Conservation (phyloP, 2,113 vertebrate genomes). For the Xenopus borealis region DNA sequence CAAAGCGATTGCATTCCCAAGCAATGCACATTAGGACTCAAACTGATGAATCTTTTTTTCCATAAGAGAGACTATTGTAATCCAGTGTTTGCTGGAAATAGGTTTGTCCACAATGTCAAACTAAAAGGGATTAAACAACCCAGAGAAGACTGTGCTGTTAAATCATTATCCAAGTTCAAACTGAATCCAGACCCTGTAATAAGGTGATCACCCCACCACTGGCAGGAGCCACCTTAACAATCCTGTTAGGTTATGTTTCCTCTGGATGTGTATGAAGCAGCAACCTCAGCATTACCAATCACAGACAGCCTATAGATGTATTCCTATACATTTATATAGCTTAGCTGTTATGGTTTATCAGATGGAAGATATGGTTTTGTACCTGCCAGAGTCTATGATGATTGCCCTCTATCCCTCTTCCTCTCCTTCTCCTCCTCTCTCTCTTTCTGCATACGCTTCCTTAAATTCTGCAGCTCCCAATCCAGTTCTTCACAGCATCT, state of each 20-base stretch:
- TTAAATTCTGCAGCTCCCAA: conserved; percentile 30
- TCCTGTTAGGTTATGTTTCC: background rate
- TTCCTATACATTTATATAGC: background rate
- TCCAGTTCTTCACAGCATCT: conserved; percentile 19
- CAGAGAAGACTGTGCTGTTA: background rate
- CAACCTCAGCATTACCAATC: background rate
- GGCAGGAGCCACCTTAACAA: background rate
- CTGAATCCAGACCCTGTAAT: background rate
- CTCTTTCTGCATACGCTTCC: background rate
- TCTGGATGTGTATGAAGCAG: background rate
- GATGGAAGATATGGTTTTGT: background rate
- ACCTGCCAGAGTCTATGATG: background rate
- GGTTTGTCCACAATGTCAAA: background rate
- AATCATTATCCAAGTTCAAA: background rate
- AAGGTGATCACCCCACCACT: background rate
- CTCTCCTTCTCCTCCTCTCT: conserved; percentile 8
- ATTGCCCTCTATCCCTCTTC: background rate
- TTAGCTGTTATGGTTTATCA: background rate
- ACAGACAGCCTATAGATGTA: background rate
- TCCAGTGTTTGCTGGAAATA: background rate
- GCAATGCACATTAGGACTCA: background rate
- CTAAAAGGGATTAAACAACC: background rate
- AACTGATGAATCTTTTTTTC: background rate
- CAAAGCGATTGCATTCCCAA: conserved; percentile 21
- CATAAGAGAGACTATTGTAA: conserved; percentile 15